phyloP scores from a whole-genome alignment of 2,888 invertebrate genomes.

The Meiosimyza decipiens region DNA sequence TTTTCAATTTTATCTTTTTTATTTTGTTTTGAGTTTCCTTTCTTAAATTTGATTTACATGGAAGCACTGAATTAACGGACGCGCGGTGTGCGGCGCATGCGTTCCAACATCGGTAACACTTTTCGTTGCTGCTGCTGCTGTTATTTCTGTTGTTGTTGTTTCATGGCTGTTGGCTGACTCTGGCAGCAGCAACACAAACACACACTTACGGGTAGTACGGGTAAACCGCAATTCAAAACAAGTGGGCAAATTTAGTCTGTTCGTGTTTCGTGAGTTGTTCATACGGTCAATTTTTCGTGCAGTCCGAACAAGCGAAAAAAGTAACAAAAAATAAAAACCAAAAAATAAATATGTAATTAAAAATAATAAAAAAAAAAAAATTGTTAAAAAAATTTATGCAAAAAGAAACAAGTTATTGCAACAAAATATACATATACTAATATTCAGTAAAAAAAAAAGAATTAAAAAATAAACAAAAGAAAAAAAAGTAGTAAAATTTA shows the following conservation, averaged over 20 bases:
- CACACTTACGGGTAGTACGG: slow-evolving; percentile 38
- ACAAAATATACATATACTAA: not conserved
- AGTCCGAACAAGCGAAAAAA: slow-evolving; percentile 11
- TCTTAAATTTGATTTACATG: slow-evolving; percentile 37
- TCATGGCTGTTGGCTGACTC: slow-evolving; percentile 6
- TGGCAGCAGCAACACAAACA: not conserved
- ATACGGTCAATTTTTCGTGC: slow-evolving; percentile 39
- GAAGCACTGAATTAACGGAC: slow-evolving; percentile 21
- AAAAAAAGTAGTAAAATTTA: too few species aligned
- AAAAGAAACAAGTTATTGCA: not conserved
- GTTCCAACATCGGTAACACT: slow-evolving; percentile 34
- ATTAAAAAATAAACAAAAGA: not conserved
- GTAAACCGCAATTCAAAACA: slow-evolving; percentile 48
- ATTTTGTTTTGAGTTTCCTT: slow-evolving; percentile 41
- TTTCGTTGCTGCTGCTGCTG: slow-evolving; percentile 23
- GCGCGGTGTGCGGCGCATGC: slow-evolving; percentile 14
- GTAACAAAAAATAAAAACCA: not conserved
- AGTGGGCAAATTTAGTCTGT: slow-evolving; percentile 52
- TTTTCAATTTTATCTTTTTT: slow-evolving; percentile 26
- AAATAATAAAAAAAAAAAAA: not conserved
- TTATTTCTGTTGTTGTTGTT: slow-evolving; percentile 5
- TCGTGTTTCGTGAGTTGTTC: slow-evolving; percentile 50
- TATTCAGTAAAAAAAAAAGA: too few species aligned
- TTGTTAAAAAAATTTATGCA: not conserved
- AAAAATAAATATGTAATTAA: not conserved